A percentile compares a stretch with the other conserved stretches of the same genome.
phyloP scores from a whole-genome alignment of 2,797 vertebrate species.

The Smutsia gigantea region DNA sequence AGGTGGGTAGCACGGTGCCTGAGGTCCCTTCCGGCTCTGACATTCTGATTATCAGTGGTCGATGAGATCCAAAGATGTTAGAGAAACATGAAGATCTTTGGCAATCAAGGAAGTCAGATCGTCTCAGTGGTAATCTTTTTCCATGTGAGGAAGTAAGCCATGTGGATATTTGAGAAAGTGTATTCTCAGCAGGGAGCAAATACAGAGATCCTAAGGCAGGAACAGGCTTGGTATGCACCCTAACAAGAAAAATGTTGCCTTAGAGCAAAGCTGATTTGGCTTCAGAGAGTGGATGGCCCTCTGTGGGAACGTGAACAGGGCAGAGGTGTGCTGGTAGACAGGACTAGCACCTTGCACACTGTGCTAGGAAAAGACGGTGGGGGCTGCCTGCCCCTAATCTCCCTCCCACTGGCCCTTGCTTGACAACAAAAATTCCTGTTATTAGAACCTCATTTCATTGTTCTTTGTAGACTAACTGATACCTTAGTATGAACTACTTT shows the following conservation, averaged over 20 bases:
- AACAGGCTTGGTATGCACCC: background rate
- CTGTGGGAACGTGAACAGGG: fast-evolving
- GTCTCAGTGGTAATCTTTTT: background rate
- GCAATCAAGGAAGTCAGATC: background rate
- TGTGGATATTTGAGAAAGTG: background rate
- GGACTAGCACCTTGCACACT: background rate
- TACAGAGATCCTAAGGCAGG: background rate
- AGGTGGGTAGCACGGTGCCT: background rate
- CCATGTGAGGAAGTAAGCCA: background rate
- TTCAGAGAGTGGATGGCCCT: background rate
- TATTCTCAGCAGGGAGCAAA: background rate
- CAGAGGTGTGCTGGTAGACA: background rate
- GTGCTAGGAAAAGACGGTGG: fast-evolving
- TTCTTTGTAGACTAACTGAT: background rate
- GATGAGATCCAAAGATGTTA: background rate
- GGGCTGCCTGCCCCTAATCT: no score
- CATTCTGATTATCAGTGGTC: background rate
- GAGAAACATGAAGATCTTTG: background rate
- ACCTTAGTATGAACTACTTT: background rate
- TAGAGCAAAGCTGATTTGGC: background rate
- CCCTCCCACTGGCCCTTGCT: background rate
- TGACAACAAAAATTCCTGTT: background rate
- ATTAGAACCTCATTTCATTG: background rate
- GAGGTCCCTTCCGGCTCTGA: background rate
- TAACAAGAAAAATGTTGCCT: background rate